A percentile compares a stretch with the other conserved stretches of the same genome.
Evolutionary conservation across 1,140 invertebrate species (phyloP).

Genomic region (Adelges cooleyi): DNA sequence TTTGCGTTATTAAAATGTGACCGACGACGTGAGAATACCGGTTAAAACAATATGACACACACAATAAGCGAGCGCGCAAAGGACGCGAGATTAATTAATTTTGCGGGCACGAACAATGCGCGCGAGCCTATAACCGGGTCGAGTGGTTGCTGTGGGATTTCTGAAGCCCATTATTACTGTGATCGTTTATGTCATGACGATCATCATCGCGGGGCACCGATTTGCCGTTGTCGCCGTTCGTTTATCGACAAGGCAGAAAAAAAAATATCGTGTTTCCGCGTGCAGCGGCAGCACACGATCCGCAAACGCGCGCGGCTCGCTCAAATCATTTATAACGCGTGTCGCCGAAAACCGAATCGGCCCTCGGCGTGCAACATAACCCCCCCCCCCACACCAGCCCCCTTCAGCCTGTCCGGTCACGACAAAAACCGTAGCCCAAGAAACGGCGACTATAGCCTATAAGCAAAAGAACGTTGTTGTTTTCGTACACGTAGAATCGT

Average conservation of each 20-base stretch:
- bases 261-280: too few species aligned
- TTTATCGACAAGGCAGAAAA: conserved; percentile 22
- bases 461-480: too few species aligned
- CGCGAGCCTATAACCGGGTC: conserved; percentile 13
- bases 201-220: conserved; percentile 5
- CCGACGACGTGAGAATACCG: conserved; percentile 19
- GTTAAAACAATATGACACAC: conserved; percentile 26
- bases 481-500: too few species aligned
- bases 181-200: conserved; percentile 24
- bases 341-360: too few species aligned
- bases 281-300: too few species aligned
- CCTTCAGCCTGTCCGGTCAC: too few species aligned
- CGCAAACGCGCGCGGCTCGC: too few species aligned
- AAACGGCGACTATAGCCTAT: too few species aligned
- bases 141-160: conserved; percentile 23
- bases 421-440: too few species aligned
- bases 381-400: too few species aligned
- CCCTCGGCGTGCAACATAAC: too few species aligned
- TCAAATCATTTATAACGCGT: too few species aligned
- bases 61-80: conserved; percentile 11
- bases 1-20: conserved; percentile 26
- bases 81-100: conserved; percentile 24
- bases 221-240: background rate
- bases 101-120: conserved; percentile 20
- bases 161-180: conserved; percentile 24